phyloP scores from a whole-genome alignment of 1,140 invertebrate species.

The Achatina immaculata region DNA sequence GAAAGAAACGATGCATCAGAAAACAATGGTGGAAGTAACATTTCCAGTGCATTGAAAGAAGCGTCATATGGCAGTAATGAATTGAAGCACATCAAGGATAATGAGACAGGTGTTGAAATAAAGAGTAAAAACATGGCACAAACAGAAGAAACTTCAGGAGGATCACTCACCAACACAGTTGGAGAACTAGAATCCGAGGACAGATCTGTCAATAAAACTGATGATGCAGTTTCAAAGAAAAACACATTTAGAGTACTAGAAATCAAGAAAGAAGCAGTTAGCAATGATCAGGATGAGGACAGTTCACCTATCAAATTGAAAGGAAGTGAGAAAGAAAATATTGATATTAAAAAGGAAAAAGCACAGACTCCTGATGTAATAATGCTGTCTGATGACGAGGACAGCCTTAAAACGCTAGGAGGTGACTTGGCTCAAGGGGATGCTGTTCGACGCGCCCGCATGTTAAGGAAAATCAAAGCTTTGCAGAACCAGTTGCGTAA shows the following conservation, averaged over 20 bases:
- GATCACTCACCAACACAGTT: not conserved
- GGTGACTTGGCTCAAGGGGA: conserved; percentile 33
- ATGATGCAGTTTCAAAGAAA: not conserved
- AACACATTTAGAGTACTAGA: not conserved
- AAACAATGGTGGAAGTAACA: no score
- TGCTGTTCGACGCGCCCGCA: conserved; percentile 20
- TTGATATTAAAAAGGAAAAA: conserved; percentile 37
- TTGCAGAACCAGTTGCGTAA: conserved; percentile 83
- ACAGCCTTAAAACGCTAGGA: not conserved
- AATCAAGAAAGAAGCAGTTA: not conserved
- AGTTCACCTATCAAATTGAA: conserved; percentile 37
- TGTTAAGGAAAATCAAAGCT: conserved; percentile 53
- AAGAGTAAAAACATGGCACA: not conserved
- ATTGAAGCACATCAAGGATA: not conserved
- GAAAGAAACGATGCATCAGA: no score
- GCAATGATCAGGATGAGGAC: conserved; percentile 28
- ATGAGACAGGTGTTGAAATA: not conserved
- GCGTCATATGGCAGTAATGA: not conserved
- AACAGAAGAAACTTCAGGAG: not conserved
- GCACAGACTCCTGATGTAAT: conserved; percentile 52
- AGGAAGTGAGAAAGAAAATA: conserved; percentile 57
- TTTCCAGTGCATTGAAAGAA: no score
- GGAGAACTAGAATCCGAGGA: not conserved
- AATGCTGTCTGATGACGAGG: conserved; percentile 60
- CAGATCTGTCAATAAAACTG: not conserved